Percentiles rank a stretch among this genome's conserved stretches.
These are phyloP conservation scores for Alcedo quadribrachys DNA, from an alignment of 2,797 vertebrate species.

Conservation along the genomic window DNA sequence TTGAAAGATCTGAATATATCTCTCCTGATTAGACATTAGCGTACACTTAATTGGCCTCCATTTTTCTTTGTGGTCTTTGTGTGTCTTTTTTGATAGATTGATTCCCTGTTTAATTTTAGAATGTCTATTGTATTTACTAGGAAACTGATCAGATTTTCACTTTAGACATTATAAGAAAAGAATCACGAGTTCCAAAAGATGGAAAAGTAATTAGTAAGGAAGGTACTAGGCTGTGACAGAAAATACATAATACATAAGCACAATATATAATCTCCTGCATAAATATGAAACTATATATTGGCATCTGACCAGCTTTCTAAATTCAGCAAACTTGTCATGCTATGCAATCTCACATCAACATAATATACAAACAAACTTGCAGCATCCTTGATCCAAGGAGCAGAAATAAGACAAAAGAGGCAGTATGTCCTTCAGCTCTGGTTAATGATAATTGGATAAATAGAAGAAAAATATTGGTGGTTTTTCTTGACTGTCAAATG, in stretches of 20 bases:
- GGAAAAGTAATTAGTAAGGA: not conserved
- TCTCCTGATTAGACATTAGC: not conserved
- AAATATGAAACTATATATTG: not conserved
- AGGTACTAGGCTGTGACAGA: not conserved
- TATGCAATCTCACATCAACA: not conserved
- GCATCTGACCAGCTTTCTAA: not conserved
- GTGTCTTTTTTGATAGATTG: not conserved
- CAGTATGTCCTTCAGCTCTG: not conserved
- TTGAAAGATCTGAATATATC: not conserved
- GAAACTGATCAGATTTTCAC: not conserved
- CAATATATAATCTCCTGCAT: not conserved
- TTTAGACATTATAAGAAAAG: not conserved
- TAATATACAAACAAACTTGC: not conserved
- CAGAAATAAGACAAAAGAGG: not conserved
- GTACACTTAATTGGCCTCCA: not conserved
- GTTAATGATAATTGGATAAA: not conserved
- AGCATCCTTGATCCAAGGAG: not conserved
- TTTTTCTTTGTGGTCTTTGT: not conserved
- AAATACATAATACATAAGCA: constrained; percentile 12
- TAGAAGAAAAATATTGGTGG: not conserved
- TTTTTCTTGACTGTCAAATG: not conserved
- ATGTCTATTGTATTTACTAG: not conserved
- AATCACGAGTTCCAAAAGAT: not conserved
- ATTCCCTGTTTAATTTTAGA: not conserved
- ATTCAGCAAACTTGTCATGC: not conserved